Base-by-base conservation (phyloP, 2,888 invertebrate species). In the Drosophila macrospina region DNA sequence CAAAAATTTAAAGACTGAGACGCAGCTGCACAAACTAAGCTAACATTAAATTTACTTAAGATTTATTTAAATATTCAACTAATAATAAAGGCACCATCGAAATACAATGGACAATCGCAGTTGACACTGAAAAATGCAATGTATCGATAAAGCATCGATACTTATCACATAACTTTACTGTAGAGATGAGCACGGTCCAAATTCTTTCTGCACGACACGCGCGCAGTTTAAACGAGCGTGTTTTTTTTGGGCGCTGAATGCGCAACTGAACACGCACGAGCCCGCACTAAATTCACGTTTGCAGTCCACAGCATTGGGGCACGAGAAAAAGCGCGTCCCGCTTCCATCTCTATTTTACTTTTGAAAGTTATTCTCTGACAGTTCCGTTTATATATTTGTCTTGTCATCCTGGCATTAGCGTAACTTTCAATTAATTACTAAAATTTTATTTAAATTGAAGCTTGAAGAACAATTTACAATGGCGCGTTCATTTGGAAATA, bases 1-100 rank as follows among this genome's bases (percentile, higher is more conserved):
- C 95, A 96, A 69, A 98, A 98, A 92, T 98, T 98, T 93, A 94
- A 97, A 89, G 91, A 92, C 90, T 91, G 84, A 91, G 10, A 8
- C 15, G 24, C 15, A 15, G 11, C 11, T 11, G n/a, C 42, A 48
- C 24, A 32, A 5, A 50, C 13, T 28, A 30, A 36, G 44, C 13
- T 52, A 36, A 52, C 7, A 16, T 28, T 30, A 41, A 41, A 10
- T 4, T 30, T 41, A 6, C 20, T 42, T 54, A 42, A 54, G 39
- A 52, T 20, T 10, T 20, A 52, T 52, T 52, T 52, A 52, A 51
- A 30, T n/a, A 30, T 30, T 15, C 11, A 16, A 20, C 39, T 52
- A 16, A 41, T 39, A 39, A 52, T 41, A 37, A 24, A 16, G 1
- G 5, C 7, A 28, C 6, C 30, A 15, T 8, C 7, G 24, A 30